Conservation (phyloP, 2,888 invertebrate species). For the Torymus texanus region DNA sequence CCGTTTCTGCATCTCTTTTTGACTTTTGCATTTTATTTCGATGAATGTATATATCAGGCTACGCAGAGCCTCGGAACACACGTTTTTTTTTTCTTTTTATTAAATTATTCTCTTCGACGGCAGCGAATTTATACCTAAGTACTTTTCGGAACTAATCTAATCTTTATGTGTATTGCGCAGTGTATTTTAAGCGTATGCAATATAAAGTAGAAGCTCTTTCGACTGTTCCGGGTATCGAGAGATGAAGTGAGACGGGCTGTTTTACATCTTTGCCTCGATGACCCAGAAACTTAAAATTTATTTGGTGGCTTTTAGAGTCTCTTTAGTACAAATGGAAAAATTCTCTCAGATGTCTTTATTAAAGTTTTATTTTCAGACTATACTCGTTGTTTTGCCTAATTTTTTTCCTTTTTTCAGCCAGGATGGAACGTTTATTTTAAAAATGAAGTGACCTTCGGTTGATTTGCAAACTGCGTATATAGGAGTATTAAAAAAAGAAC, state of each 20-base stretch:
- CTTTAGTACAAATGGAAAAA: not conserved
- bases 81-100: not conserved
- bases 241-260: too few species aligned
- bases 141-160: not conserved
- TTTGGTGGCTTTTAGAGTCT: not conserved
- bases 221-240: not conserved
- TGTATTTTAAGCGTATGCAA: not conserved
- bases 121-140: not conserved
- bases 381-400: too few species aligned
- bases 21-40: constrained; percentile 1
- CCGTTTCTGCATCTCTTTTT: not conserved
- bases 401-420: too few species aligned
- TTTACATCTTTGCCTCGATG: too few species aligned
- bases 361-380: too few species aligned
- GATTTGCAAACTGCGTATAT: not conserved
- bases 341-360: too few species aligned
- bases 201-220: not conserved
- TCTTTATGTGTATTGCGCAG: not conserved
- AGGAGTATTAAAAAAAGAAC: not conserved
- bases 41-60: constrained; percentile 1
- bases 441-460: not conserved
- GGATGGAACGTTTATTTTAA: too few species aligned
- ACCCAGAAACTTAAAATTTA: too few species aligned
- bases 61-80: not conserved
- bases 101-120: too few species aligned